Percentiles rank a stretch among this genome's conserved stretches.
Conservation (phyloP, 2,888 invertebrate genomes). For the Orgyia antiqua region DNA sequence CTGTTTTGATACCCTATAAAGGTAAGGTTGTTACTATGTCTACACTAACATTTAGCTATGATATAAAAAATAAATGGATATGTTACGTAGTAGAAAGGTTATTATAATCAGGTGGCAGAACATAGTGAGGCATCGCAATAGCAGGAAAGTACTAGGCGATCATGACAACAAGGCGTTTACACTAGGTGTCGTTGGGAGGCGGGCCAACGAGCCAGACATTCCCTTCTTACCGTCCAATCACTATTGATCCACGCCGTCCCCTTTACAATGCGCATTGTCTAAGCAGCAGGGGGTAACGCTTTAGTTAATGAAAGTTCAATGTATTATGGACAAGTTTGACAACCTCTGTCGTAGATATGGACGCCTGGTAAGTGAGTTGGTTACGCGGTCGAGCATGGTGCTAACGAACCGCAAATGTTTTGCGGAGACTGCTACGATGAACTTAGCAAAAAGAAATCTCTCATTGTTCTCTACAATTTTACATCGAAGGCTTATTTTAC, state of each 20-base stretch:
- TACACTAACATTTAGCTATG: too few species aligned
- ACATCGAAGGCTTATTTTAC: conserved; percentile 7
- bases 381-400: conserved; percentile 28
- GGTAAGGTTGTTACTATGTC: conserved; percentile 2
- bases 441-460: conserved; percentile 11
- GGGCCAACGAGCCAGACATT: conserved; percentile 66
- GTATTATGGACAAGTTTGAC: conserved; percentile 36
- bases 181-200: conserved; percentile 62
- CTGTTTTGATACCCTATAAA: conserved; percentile 13
- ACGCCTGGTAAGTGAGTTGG: conserved; percentile 54
- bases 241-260: conserved; percentile 56
- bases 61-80: too few species aligned
- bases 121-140: conserved; percentile 42
- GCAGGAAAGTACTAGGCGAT: conserved; percentile 60
- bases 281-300: conserved; percentile 35
- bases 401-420: conserved; percentile 24
- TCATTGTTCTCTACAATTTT: conserved; percentile 11
- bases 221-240: conserved; percentile 64
- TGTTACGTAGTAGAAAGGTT: too few species aligned
- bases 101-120: conserved; percentile 31
- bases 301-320: conserved; percentile 38
- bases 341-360: conserved; percentile 44
- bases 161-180: conserved; percentile 69
- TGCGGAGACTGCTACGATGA: conserved; percentile 11
- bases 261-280: conserved; percentile 31